Evolutionary conservation across 2,888 invertebrate genomes (phyloP), one percentile per base, ranked within the genome.

Genomic region (Meiosimyza decipiens): DNA sequence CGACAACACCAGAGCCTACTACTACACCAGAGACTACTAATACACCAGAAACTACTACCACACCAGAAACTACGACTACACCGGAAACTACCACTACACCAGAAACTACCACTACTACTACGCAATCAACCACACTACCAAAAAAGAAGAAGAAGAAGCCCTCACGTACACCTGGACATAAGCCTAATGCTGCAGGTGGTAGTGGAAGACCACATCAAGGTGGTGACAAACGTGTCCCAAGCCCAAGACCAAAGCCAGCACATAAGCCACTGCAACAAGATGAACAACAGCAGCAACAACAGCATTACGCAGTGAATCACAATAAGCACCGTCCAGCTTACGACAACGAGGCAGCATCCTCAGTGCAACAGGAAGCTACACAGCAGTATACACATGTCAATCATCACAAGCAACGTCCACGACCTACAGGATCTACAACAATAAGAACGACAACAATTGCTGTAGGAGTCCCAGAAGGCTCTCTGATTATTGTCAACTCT

Each of bases 121-220:
- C 71, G 11, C 47, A 71, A 28, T 40, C 64, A 5, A 76, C 78
- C 18, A 73, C 79, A 51, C 78, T 79, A 3, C 77, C 71, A 3
- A 82, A 82, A 69, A 84, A 83, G 74, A 85, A 82, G 69, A 82
- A 82, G 65, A 84, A 85, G 71, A 84, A 84, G 73, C 83, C 83
- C 3, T 84, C 83, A 4, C 82, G 80, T 9, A 77, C 82, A 0
- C 81, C 84, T 3, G 78, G 78, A 1, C 74, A 76, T 47, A 18
- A 50, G 47, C 51, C 66, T 1, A 59, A 9, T 3, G 51, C 67
- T 16, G 13, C 13, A 1, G n/a, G 18, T 13, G 33, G 5, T 1
- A 50, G 6, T 9, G 16, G 51, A 54, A 28, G n/a, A 50, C 13
- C 13, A 13, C 15, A 52, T n/a, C 15, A 3, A 52, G 52, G 3